These are phyloP conservation scores for Aepyceros melampus DNA, from an alignment of 2,113 vertebrate genomes.

Conservation along the genomic window DNA sequence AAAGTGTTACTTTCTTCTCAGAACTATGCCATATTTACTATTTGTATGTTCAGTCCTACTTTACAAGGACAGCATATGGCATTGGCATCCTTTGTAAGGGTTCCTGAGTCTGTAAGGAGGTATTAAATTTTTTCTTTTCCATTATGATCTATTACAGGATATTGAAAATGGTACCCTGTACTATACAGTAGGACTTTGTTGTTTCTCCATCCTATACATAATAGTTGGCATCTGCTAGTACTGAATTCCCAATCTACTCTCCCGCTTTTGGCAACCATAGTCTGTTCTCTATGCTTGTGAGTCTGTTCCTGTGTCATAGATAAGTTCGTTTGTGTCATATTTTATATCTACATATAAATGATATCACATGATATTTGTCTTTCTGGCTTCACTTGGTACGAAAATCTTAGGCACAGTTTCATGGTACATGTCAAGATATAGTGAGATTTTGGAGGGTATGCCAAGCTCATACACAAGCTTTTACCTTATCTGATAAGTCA, in stretches of 20 bases:
- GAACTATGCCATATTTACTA: neutral
- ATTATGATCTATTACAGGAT: neutral
- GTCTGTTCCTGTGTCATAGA: neutral
- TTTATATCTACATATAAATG: neutral
- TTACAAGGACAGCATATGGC: neutral
- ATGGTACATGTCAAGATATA: neutral
- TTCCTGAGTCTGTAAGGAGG: neutral
- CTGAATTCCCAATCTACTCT: neutral
- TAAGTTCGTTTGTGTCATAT: neutral
- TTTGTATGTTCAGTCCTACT: neutral
- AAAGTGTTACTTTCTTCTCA: neutral
- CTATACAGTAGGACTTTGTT: neutral
- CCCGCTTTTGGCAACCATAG: neutral
- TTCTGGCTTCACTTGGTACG: neutral
- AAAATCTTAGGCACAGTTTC: neutral
- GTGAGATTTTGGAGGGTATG: neutral
- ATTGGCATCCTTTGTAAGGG: neutral
- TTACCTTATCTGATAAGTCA: neutral
- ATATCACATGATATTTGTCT: neutral
- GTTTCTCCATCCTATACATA: neutral
- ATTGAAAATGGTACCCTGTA: neutral
- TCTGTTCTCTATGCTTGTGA: neutral
- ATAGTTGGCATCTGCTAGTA: neutral
- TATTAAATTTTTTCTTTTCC: neutral
- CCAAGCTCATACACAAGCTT: neutral